A percentile compares a stretch with the other conserved stretches of the same genome.
phyloP scores from a whole-genome alignment of 1,140 invertebrate species.

The Lerema accius region DNA sequence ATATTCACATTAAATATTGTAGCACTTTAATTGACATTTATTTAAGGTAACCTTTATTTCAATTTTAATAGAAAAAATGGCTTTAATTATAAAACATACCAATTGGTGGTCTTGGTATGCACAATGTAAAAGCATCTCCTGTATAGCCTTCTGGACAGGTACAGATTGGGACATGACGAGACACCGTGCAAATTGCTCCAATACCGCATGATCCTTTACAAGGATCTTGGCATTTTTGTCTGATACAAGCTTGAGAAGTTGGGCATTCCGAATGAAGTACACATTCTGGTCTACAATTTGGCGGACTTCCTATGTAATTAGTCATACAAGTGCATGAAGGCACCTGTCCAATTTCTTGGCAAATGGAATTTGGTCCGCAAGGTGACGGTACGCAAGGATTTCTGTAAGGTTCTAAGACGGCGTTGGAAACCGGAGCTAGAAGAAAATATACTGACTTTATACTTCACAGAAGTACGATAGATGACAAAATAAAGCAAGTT shows the following conservation, averaged over 20 bases:
- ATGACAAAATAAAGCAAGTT: conserved; percentile 27
- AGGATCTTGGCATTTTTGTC: conserved; percentile 88
- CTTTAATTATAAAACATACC: conserved; percentile 43
- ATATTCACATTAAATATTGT: too few species aligned
- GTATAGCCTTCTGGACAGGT: conserved; percentile 87
- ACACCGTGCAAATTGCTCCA: conserved; percentile 87
- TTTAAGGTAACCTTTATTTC: too few species aligned
- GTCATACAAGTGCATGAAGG: conserved; percentile 87
- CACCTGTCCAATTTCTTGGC: conserved; percentile 84
- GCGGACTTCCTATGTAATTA: conserved; percentile 87
- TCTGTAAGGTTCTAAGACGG: conserved; percentile 81
- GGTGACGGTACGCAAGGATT: conserved; percentile 90
- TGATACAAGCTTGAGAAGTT: conserved; percentile 86
- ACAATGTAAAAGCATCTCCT: conserved; percentile 87
- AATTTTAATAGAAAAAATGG: too few species aligned
- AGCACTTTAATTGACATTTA: too few species aligned
- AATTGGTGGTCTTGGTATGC: conserved; percentile 76
- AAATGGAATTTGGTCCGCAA: conserved; percentile 88
- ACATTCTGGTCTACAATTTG: conserved; percentile 89
- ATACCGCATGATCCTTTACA: conserved; percentile 88
- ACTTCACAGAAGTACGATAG: too few species aligned
- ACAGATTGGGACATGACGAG: conserved; percentile 89
- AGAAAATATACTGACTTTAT: too few species aligned
- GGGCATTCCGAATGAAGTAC: conserved; percentile 88
- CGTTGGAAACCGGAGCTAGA: conserved; percentile 68